A percentile compares a stretch with the other conserved stretches of the same genome.
These are phyloP conservation scores for Stenichneumon culpator DNA, from an alignment of 2,888 invertebrate species.

Conservation along the genomic window DNA sequence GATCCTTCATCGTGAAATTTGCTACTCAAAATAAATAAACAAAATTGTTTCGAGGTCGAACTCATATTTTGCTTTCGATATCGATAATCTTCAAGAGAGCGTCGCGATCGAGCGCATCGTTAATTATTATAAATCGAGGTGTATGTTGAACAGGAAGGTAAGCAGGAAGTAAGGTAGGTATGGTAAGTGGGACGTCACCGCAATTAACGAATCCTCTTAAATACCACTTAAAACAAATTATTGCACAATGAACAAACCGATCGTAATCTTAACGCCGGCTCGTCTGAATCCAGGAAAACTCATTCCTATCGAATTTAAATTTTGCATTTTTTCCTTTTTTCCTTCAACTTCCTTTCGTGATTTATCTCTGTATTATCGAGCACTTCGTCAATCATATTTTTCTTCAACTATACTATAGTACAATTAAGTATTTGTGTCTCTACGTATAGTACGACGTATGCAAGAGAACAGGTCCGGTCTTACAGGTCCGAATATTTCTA, in stretches of 20 bases:
- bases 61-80: background rate
- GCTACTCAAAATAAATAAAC: background rate
- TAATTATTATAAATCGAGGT: slow-evolving; percentile 58
- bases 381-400: slow-evolving; percentile 29
- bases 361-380: slow-evolving; percentile 30
- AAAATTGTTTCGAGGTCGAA: slow-evolving; percentile 1
- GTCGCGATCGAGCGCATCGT: slow-evolving; percentile 35
- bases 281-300: slow-evolving; percentile 29
- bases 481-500: slow-evolving; percentile 29
- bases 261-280: slow-evolving; percentile 60
- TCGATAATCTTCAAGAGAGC: slow-evolving; percentile 18
- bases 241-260: slow-evolving; percentile 81
- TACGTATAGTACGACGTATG: slow-evolving; percentile 45
- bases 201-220: slow-evolving; percentile 61
- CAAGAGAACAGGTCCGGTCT: slow-evolving; percentile 19
- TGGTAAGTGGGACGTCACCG: slow-evolving; percentile 56
- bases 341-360: slow-evolving; percentile 36
- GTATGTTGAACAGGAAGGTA: slow-evolving; percentile 39
- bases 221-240: slow-evolving; percentile 72
- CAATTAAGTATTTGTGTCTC: slow-evolving; percentile 47
- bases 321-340: slow-evolving; percentile 35
- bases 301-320: slow-evolving; percentile 42
- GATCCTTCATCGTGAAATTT: background rate
- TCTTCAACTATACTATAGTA: slow-evolving; percentile 47
- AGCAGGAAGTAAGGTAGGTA: slow-evolving; percentile 16